A percentile compares a stretch with the other conserved stretches of the same genome.
These are phyloP conservation scores for Pampusana beccarii DNA, from an alignment of 2,113 vertebrate genomes.

Conservation along the genomic window DNA sequence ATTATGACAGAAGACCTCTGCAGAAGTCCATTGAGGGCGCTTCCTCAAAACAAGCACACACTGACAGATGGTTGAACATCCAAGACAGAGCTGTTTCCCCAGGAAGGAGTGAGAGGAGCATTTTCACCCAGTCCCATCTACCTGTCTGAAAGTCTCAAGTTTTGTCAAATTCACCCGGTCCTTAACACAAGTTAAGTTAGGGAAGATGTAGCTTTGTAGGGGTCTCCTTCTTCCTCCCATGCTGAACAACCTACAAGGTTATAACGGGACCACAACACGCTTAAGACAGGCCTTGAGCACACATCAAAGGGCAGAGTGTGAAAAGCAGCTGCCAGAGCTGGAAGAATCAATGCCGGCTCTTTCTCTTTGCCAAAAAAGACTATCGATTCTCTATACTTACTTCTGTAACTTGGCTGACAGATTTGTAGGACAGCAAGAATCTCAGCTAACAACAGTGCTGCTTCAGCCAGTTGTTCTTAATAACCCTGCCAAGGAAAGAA, in stretches of 20 bases:
- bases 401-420: conserved; percentile 23
- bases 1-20: conserved; percentile 9
- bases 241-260: not conserved
- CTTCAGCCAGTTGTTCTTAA: conserved; percentile 50
- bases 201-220: not conserved
- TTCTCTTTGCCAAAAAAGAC: conserved; percentile 19
- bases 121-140: not conserved
- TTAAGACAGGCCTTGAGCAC: not conserved
- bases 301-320: not conserved
- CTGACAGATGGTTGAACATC: not conserved
- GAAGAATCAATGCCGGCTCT: not conserved
- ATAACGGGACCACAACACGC: not conserved
- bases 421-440: conserved; percentile 24
- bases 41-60: not conserved
- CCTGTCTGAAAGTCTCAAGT: not conserved
- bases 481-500: conserved; percentile 2
- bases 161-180: not conserved
- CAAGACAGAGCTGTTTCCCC: not conserved
- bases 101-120: not conserved
- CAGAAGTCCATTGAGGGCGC: not conserved
- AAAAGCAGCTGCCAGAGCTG: conserved; percentile 1
- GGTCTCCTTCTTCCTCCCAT: not conserved
- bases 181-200: not conserved
- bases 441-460: conserved; percentile 27
- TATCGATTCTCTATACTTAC: conserved; percentile 34